Percentiles rank a stretch among this genome's conserved stretches.
These are phyloP conservation scores for Gastrophryne carolinensis DNA, from an alignment of 2,797 vertebrate species.

Conservation along the genomic window DNA sequence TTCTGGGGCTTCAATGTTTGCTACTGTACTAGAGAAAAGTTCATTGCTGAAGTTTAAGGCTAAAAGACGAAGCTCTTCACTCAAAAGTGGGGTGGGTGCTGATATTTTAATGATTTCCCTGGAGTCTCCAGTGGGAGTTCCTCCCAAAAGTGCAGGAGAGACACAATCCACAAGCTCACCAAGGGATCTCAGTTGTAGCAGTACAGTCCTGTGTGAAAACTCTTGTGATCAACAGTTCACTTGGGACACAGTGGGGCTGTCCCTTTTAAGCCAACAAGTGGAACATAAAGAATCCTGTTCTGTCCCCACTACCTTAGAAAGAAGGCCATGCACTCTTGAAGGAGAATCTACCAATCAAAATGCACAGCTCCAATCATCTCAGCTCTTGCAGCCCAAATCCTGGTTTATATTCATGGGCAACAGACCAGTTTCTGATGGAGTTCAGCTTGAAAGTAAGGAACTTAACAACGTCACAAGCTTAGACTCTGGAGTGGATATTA, in stretches of 20 bases:
- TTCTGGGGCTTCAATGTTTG: slow-evolving; percentile 14
- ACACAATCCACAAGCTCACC: not conserved
- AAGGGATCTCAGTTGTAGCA: slow-evolving; percentile 6
- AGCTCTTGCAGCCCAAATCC: slow-evolving; percentile 18
- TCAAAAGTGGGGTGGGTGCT: slow-evolving; percentile 33
- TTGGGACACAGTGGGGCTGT: slow-evolving; percentile 23
- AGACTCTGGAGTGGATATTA: slow-evolving; percentile 51
- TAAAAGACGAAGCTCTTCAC: slow-evolving; percentile 40
- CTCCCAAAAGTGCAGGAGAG: not conserved
- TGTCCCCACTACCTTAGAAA: slow-evolving; percentile 19
- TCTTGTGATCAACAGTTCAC: slow-evolving; percentile 35
- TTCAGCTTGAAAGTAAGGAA: slow-evolving; percentile 9
- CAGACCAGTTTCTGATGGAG: slow-evolving; percentile 10
- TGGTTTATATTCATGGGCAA: slow-evolving; percentile 44
- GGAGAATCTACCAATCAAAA: not conserved
- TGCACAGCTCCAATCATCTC: not conserved
- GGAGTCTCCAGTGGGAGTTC: slow-evolving; percentile 34
- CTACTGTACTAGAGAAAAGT: slow-evolving; percentile 9
- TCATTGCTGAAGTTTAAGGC: slow-evolving; percentile 15
- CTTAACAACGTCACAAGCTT: slow-evolving; percentile 38
- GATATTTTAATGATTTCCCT: slow-evolving; percentile 27
- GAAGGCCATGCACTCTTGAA: not conserved
- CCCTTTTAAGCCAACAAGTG: not conserved
- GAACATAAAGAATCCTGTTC: slow-evolving; percentile 17
- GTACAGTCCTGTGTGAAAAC: slow-evolving; percentile 34